A percentile compares a stretch with the other conserved stretches of the same genome.
phyloP scores from a whole-genome alignment of 2,888 invertebrate species.

The Dendrolimus houi region DNA sequence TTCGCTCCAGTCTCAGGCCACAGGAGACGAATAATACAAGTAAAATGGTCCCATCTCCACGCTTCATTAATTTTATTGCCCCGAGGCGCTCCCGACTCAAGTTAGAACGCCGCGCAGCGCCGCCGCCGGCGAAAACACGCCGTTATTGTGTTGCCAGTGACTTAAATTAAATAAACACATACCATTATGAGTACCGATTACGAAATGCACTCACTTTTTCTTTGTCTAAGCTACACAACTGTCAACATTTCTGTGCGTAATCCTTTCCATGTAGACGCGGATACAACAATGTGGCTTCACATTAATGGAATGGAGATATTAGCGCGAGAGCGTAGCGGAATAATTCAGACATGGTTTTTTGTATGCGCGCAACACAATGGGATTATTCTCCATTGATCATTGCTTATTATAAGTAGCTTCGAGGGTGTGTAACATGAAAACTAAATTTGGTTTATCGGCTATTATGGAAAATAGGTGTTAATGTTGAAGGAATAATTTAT shows the following conservation, averaged over 20 bases:
- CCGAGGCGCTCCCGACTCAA: conserved; percentile 64
- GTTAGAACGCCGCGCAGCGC: conserved; percentile 35
- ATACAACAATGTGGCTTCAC: conserved; percentile 48
- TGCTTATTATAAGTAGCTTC: conserved; percentile 72
- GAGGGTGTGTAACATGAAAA: conserved; percentile 74
- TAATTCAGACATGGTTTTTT: conserved; percentile 73
- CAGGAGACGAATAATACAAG: conserved; percentile 76
- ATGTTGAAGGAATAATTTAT: conserved; percentile 70
- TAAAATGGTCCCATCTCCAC: conserved; percentile 77
- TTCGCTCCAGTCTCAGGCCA: conserved; percentile 74
- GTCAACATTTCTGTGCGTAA: conserved; percentile 65
- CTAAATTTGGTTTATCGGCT: conserved; percentile 77
- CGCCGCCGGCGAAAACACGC: conserved; percentile 64
- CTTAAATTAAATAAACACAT: conserved; percentile 74
- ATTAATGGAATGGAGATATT: conserved; percentile 73
- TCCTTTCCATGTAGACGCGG: conserved; percentile 48
- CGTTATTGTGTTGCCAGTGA: conserved; percentile 67
- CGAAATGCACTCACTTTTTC: conserved; percentile 51
- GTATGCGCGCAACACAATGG: conserved; percentile 66
- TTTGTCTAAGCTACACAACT: conserved; percentile 68
- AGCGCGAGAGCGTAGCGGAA: conserved; percentile 68
- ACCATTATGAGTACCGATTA: conserved; percentile 52
- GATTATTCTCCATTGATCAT: conserved; percentile 76
- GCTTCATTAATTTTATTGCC: conserved; percentile 77
- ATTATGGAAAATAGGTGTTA: conserved; percentile 76